A percentile compares a stretch with the other conserved stretches of the same genome.
Evolutionary conservation across 2,113 vertebrate genomes (phyloP).

Genomic region (human): DNA sequence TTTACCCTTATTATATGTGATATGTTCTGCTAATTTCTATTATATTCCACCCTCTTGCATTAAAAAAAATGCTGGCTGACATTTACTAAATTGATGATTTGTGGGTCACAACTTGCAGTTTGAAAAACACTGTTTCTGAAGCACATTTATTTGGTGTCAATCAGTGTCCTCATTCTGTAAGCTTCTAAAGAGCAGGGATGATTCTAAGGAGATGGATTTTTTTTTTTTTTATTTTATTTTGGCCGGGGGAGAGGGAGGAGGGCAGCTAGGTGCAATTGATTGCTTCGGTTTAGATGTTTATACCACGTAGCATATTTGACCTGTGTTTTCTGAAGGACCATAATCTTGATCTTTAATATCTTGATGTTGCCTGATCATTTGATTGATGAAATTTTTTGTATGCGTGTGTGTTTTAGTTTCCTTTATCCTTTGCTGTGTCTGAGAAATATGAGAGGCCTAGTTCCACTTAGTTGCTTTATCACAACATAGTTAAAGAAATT

Average conservation of each 20-base stretch:
- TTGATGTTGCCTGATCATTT: conserved; percentile 9
- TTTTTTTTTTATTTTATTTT: neutral
- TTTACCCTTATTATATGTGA: neutral
- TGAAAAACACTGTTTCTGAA: neutral
- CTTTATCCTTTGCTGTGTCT: neutral
- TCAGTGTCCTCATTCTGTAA: neutral
- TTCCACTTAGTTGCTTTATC: neutral
- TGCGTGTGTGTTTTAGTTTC: neutral
- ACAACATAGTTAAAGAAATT: neutral
- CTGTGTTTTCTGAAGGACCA: neutral
- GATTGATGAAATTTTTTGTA: neutral
- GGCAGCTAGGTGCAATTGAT: neutral
- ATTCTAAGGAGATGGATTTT: neutral
- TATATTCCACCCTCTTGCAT: neutral
- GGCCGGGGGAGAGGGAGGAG: fast-evolving
- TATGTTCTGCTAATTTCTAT: neutral
- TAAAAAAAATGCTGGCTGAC: neutral
- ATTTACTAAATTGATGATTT: neutral
- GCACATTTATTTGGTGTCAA: neutral
- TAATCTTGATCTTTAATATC: neutral
- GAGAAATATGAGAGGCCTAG: conserved; percentile 1
- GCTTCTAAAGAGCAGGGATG: neutral
- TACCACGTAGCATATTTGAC: neutral
- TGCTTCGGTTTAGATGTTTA: neutral
- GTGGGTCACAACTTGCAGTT: conserved; percentile 6